These are phyloP conservation scores for Moxostoma hubbsi DNA, from an alignment of 2,797 vertebrate species.

Conservation along the genomic window DNA sequence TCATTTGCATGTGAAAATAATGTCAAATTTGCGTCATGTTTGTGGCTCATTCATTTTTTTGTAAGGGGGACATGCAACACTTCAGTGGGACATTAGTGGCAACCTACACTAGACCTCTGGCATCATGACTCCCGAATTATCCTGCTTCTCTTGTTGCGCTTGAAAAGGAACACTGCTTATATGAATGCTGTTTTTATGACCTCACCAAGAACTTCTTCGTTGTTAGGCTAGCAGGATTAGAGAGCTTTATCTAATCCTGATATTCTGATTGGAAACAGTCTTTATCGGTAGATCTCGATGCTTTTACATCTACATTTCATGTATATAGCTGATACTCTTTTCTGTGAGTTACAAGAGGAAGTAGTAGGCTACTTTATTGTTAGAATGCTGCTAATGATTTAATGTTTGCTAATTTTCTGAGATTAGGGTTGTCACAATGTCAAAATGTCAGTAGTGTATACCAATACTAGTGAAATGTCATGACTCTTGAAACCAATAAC, in stretches of 20 bases:
- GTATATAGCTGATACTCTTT: not conserved
- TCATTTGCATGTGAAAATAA: too few relatives aligned
- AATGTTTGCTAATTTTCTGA: too few relatives aligned
- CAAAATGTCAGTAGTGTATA: too few relatives aligned
- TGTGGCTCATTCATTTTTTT: too few relatives aligned
- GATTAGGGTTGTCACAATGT: too few relatives aligned
- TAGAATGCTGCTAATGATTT: too few relatives aligned
- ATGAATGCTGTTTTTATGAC: conserved; percentile 57
- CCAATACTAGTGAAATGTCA: too few relatives aligned
- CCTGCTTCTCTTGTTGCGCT: conserved; percentile 52
- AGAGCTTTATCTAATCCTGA: not conserved
- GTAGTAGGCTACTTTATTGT: too few relatives aligned
- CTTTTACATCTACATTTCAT: not conserved
- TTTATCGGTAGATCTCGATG: too few relatives aligned
- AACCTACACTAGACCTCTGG: conserved; percentile 52
- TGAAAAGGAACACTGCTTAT: conserved; percentile 61
- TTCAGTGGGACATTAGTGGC: conserved; percentile 32
- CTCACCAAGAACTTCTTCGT: conserved; percentile 55
- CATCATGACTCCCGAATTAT: conserved; percentile 46
- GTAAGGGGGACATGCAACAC: not conserved
- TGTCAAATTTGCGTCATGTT: too few relatives aligned
- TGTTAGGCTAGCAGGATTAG: conserved; percentile 58
- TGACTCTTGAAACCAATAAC: too few relatives aligned
- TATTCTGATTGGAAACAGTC: not conserved
- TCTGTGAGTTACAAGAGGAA: not conserved